Evolutionary conservation across 1,140 invertebrate genomes (phyloP).

Genomic region (Globodera rostochiensis): DNA sequence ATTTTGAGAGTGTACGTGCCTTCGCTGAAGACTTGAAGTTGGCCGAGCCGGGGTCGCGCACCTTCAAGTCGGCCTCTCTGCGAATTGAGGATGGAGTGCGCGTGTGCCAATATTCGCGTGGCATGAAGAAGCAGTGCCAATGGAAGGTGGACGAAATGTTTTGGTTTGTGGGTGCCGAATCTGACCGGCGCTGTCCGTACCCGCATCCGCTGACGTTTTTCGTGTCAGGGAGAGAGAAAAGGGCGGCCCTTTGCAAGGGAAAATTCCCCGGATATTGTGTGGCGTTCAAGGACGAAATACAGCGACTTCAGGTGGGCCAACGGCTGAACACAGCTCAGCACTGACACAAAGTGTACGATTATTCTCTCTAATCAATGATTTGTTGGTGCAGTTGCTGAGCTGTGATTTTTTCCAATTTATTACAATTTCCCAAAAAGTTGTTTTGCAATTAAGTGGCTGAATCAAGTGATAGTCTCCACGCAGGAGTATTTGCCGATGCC

Average conservation of each 20-base stretch:
- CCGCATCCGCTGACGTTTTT: conserved; percentile 49
- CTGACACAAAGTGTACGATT: too few relatives aligned
- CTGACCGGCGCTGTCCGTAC: conserved; percentile 45
- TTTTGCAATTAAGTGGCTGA: conserved; percentile 25
- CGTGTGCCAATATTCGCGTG: conserved; percentile 48
- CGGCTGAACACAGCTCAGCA: too few relatives aligned
- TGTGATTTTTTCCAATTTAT: too few relatives aligned
- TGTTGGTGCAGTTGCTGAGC: too few relatives aligned
- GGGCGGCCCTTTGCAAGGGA: conserved; percentile 34
- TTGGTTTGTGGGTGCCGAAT: conserved; percentile 53
- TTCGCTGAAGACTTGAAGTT: conserved; percentile 59
- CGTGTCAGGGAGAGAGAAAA: conserved; percentile 33
- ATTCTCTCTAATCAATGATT: too few relatives aligned
- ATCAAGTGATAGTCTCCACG: conserved; percentile 38
- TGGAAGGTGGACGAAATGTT: conserved; percentile 57
- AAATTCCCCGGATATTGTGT: conserved; percentile 52
- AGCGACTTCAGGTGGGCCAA: conserved; percentile 23
- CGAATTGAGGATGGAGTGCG: conserved; percentile 51
- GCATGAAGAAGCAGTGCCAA: conserved; percentile 41
- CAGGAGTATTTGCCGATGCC: conserved; percentile 43
- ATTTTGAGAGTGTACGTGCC: conserved; percentile 51
- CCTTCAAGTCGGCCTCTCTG: conserved; percentile 52
- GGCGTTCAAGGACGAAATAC: conserved; percentile 50
- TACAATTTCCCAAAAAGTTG: not conserved
- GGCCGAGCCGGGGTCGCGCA: conserved; percentile 55